These are phyloP conservation scores for Hylaeus volcanicus DNA, from an alignment of 1,140 invertebrate species.

Conservation along the genomic window DNA sequence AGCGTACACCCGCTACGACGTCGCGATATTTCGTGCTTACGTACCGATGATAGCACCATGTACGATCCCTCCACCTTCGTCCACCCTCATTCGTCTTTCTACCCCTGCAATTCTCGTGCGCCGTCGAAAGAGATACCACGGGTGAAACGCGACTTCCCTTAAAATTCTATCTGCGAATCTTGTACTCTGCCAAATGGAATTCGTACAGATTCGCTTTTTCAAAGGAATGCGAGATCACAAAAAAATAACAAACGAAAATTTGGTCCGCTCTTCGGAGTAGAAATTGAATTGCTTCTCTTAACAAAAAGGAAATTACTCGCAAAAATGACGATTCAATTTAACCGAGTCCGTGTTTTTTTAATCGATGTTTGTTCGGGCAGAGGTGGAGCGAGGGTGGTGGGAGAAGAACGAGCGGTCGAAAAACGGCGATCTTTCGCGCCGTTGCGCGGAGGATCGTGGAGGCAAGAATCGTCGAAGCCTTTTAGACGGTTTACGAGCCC, in stretches of 20 bases:
- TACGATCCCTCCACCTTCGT: not conserved
- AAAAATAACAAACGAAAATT: no score
- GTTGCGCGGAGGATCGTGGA: conserved; percentile 46
- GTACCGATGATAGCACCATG: conserved; percentile 21
- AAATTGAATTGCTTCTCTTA: no score
- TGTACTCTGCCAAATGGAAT: not conserved
- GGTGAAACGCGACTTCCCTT: not conserved
- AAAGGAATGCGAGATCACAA: no score
- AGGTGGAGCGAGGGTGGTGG: not conserved
- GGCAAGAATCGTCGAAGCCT: conserved; percentile 69
- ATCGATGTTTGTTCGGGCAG: not conserved
- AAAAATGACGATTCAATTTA: no score
- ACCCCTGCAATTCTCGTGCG: not conserved
- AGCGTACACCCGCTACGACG: conserved; percentile 30
- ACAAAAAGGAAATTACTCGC: no score
- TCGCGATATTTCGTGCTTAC: conserved; percentile 57
- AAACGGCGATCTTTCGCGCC: conserved; percentile 13
- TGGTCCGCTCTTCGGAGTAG: no score
- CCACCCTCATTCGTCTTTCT: conserved; percentile 2
- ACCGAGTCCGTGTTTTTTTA: no score
- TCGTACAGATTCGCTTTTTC: no score
- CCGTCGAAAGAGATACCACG: not conserved
- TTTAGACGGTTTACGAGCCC: conserved; percentile 74
- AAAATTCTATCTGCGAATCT: not conserved
- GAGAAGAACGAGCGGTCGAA: conserved; percentile 11